These are phyloP conservation scores for Trichogramma dendrolimi DNA, from an alignment of 2,888 invertebrate species.

Conservation along the genomic window DNA sequence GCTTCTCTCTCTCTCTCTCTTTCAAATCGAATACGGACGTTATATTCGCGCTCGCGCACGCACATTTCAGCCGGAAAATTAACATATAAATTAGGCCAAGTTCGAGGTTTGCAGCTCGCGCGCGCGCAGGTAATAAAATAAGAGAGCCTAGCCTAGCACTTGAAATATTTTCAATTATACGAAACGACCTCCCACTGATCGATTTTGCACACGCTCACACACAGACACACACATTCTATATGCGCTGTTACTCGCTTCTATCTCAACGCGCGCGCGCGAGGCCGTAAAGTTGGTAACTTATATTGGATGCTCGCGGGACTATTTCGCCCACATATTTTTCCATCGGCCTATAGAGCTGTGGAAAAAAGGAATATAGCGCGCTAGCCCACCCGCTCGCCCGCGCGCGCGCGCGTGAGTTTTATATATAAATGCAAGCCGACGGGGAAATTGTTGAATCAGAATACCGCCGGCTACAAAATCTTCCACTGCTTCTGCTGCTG, in stretches of 20 bases:
- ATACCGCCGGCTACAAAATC: no score
- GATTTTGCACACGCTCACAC: slow-evolving; percentile 12
- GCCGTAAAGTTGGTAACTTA: slow-evolving; percentile 24
- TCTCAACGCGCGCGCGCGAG: slow-evolving; percentile 10
- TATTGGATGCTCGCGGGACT: slow-evolving; percentile 23
- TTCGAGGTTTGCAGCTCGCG: slow-evolving; percentile 8
- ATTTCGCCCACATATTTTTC: slow-evolving; percentile 24
- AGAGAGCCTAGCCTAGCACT: slow-evolving; percentile 26
- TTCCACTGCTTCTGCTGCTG: no score
- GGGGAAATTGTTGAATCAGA: slow-evolving; percentile 5
- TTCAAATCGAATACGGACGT: slow-evolving; percentile 12
- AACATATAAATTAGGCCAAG: slow-evolving; percentile 47
- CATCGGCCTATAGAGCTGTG: not conserved
- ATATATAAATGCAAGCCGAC: slow-evolving; percentile 26
- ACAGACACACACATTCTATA: not conserved
- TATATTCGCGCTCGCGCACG: not conserved
- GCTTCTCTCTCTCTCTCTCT: no score
- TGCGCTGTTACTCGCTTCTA: not conserved
- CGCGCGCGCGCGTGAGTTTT: slow-evolving; percentile 16
- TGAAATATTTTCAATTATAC: slow-evolving; percentile 40
- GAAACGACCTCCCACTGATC: slow-evolving; percentile 33
- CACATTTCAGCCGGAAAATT: slow-evolving; percentile 33
- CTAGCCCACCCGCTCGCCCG: not conserved
- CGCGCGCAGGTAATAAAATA: no score
- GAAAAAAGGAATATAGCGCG: slow-evolving; percentile 1